Evolutionary conservation across 2,113 vertebrate species (phyloP).

Genomic region (Seriola aureovittata): DNA sequence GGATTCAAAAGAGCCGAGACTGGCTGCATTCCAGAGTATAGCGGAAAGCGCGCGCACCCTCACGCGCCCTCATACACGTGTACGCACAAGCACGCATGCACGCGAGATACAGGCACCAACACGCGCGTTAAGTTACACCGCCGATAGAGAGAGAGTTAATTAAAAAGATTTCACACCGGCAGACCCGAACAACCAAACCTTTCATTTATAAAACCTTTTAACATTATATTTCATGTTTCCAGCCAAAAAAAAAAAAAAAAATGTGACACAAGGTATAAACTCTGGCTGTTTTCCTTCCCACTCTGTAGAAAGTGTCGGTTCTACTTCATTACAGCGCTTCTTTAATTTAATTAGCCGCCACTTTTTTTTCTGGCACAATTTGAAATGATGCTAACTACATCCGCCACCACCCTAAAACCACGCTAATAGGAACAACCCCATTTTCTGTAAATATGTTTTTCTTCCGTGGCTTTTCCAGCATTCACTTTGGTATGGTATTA

Average conservation of each 20-base stretch:
- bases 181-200: conserved; percentile 70
- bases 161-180: conserved; percentile 75
- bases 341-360: conserved; percentile 74
- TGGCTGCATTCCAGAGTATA: conserved; percentile 91
- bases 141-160: conserved; percentile 65
- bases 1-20: conserved; percentile 88
- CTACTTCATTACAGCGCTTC: conserved; percentile 61
- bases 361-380: conserved; percentile 59
- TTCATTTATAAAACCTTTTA: conserved; percentile 60
- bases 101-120: conserved; percentile 28
- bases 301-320: conserved; percentile 50
- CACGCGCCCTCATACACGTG: background rate
- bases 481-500: conserved; percentile 69
- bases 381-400: conserved; percentile 46
- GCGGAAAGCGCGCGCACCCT: conserved; percentile 83
- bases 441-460: conserved; percentile 50
- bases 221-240: conserved; percentile 65
- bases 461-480: conserved; percentile 38
- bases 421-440: conserved; percentile 42
- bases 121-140: conserved; percentile 26
- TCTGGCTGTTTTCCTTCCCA: conserved; percentile 55
- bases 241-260: conserved; percentile 52
- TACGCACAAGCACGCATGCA: conserved; percentile 17
- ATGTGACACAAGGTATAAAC: conserved; percentile 47
- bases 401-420: conserved; percentile 50